A percentile compares a stretch with the other conserved stretches of the same genome.
phyloP scores from a whole-genome alignment of 2,888 invertebrate species.

The Listrodromus nycthemerus region DNA sequence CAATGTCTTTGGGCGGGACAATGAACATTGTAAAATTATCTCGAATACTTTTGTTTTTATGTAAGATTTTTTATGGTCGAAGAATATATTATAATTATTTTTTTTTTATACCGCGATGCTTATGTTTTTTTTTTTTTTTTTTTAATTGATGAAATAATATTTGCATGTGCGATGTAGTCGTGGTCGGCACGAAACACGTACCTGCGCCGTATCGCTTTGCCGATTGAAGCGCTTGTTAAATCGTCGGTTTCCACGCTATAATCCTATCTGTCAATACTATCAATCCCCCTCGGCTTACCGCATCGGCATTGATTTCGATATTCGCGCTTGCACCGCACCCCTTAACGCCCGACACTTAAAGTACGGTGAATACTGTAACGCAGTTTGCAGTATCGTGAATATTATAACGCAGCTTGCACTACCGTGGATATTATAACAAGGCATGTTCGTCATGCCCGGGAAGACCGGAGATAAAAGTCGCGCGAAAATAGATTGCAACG shows the following conservation, averaged over 20 bases:
- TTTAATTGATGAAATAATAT: neutral
- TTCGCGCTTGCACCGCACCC: constrained; percentile 5
- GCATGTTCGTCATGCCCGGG: too few relatives aligned
- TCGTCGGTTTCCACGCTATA: constrained; percentile 16
- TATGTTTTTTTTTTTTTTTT: neutral
- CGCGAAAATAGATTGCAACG: too few relatives aligned
- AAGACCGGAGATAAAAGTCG: too few relatives aligned
- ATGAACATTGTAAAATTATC: too few relatives aligned
- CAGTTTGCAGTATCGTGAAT: neutral
- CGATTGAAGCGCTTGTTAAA: constrained; percentile 20
- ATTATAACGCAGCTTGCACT: neutral
- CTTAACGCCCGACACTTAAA: neutral
- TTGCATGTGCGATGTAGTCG: neutral
- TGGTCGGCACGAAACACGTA: neutral
- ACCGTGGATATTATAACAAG: too few relatives aligned
- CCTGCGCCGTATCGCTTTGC: neutral
- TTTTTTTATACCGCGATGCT: neutral
- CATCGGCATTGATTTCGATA: constrained; percentile 20
- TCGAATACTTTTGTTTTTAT: too few relatives aligned
- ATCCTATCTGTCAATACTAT: constrained; percentile 40
- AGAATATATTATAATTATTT: neutral
- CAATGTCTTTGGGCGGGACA: too few relatives aligned
- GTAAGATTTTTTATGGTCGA: too few relatives aligned
- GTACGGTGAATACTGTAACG: neutral
- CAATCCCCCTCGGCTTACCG: constrained; percentile 22